Base-by-base conservation (phyloP, 1,140 invertebrate genomes). In the Camponotus pennsylvanicus region DNA sequence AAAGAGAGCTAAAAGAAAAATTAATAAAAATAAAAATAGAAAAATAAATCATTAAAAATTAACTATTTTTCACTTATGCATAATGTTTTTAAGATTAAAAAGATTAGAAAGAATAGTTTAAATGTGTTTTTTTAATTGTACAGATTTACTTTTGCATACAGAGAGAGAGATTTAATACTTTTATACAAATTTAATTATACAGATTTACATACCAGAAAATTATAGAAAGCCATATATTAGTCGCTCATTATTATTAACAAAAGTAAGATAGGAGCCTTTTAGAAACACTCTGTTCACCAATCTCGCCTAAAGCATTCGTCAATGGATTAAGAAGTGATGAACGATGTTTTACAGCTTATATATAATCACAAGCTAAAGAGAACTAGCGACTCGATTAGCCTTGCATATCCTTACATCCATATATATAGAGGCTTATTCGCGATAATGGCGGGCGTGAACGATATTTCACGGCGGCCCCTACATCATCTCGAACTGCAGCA, bases 401-500 rank as follows among this genome's bases (percentile, higher is more conserved):
- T 52, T 49, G 66, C 40, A 78, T 66, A 63, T 85, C 42, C 57
- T 45, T 79, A 82, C 64, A 61, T 55, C 69, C 40, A 34, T 66
- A 40, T 67, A 89, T 79, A 45, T 79, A 27, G 37, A 15, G 40
- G 88, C 85, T 87, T 85, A 90, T 63, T 78, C 89, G 86, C 86
- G 89, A 90, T 90, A 90, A 90, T 88, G 88, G 76, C 86, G 86
- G 73, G 86, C 61, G 86, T 80, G 83, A 88, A 87, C 88, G 88
- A 90, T 90, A 90, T 90, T 90, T 90, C 89, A 90, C 85, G 67
- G 79, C 61, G 63, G 52, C 63, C 69, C 88, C 88, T 89, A 85
- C 85, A 85, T 89, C 88, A 90, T 79, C 63, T 70, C 70, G 61
- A 82, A 80, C 90, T 90, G 78, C 90, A 85, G 78, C 90, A 85